These are phyloP conservation scores for Euplexia lucipara DNA, from an alignment of 2,888 invertebrate species.

Conservation along the genomic window DNA sequence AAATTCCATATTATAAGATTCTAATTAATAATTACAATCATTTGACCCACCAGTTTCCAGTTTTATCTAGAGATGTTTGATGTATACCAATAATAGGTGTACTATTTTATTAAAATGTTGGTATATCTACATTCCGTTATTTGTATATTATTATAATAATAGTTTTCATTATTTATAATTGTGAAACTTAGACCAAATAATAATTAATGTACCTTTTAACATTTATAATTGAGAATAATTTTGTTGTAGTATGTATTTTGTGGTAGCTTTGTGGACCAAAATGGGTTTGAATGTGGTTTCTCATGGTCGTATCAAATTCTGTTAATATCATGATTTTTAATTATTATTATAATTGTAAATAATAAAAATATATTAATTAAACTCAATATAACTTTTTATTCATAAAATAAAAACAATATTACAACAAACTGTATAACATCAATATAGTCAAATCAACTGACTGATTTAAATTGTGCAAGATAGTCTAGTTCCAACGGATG, in stretches of 20 bases:
- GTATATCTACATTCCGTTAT: slow-evolving; percentile 90
- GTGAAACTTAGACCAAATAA: slow-evolving; percentile 91
- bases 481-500: slow-evolving; percentile 98
- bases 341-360: slow-evolving; percentile 87
- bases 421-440: not conserved
- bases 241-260: slow-evolving; percentile 84
- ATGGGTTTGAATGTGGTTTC: slow-evolving; percentile 87
- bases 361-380: slow-evolving; percentile 88
- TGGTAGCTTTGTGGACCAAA: slow-evolving; percentile 90
- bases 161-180: slow-evolving; percentile 88
- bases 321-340: slow-evolving; percentile 86
- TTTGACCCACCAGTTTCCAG: slow-evolving; percentile 91
- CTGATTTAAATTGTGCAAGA: slow-evolving; percentile 92
- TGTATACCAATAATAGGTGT: slow-evolving; percentile 84
- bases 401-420: slow-evolving; percentile 21
- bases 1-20: slow-evolving; percentile 82
- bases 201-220: slow-evolving; percentile 91
- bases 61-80: slow-evolving; percentile 88
- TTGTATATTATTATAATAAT: slow-evolving; percentile 88
- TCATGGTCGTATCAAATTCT: slow-evolving; percentile 85
- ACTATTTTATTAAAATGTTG: slow-evolving; percentile 82
- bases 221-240: slow-evolving; percentile 85
- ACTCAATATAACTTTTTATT: slow-evolving; percentile 73
- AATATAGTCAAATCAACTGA: slow-evolving; percentile 43
- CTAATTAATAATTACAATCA: slow-evolving; percentile 81